phyloP scores from a whole-genome alignment of 2,888 invertebrate species.

The Sphaerophoria taeniata region DNA sequence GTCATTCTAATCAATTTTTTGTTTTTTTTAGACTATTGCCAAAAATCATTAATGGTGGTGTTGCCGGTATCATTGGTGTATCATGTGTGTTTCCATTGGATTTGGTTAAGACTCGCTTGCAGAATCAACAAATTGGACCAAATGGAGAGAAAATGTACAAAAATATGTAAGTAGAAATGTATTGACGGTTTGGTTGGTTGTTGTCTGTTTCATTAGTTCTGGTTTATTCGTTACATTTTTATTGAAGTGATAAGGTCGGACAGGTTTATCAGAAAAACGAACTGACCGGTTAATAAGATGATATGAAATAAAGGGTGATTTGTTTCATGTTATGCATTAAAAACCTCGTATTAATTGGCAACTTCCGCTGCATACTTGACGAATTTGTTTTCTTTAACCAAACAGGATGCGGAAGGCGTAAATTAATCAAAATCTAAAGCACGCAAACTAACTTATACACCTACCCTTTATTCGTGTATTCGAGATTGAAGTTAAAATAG shows the following conservation, averaged over 20 bases:
- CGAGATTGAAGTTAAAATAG: too few species aligned
- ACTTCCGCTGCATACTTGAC: too few species aligned
- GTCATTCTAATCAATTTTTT: not conserved
- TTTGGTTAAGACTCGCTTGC: slow-evolving; percentile 97
- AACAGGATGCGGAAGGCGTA: too few species aligned
- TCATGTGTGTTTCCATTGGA: slow-evolving; percentile 98
- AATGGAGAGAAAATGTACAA: slow-evolving; percentile 95
- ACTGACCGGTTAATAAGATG: too few species aligned
- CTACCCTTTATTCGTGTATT: too few species aligned
- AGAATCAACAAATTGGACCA: slow-evolving; percentile 96
- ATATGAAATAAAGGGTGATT: too few species aligned
- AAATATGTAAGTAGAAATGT: slow-evolving; percentile 90
- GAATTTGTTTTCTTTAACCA: too few species aligned
- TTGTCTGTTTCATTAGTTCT: not conserved
- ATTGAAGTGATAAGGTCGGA: not conserved
- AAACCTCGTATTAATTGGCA: too few species aligned
- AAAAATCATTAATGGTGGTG: slow-evolving; percentile 98
- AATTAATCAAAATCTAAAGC: too few species aligned
- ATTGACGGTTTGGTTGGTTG: not conserved
- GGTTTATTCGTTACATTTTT: not conserved
- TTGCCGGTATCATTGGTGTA: slow-evolving; percentile 99
- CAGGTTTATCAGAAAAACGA: not conserved
- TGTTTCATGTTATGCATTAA: too few species aligned
- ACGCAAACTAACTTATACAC: too few species aligned
- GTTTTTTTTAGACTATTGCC: slow-evolving; percentile 89